Evolutionary conservation across 2,113 vertebrate species (phyloP).

Genomic region (Pleuronectes platessa): DNA sequence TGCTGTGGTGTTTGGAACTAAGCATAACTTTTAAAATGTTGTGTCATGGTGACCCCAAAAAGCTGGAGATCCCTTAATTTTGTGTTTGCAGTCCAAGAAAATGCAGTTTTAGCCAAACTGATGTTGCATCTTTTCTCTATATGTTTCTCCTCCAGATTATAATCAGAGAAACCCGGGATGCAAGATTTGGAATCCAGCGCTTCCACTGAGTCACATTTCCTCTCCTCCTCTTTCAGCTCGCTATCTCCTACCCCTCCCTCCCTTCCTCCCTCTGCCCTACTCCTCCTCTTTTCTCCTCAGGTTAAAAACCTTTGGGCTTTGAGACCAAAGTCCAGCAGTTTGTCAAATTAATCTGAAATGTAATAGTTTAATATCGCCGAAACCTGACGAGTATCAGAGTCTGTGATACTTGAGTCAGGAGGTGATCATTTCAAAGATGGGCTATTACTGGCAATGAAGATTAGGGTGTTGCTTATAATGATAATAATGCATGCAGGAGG

Average conservation of each 20-base stretch:
- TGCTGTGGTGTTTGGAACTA: too few species aligned
- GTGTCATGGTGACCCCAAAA: too few species aligned
- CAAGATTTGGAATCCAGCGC: slow-evolving; percentile 68
- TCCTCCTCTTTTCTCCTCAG: slow-evolving; percentile 29
- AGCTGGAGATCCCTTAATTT: too few species aligned
- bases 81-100: too few species aligned
- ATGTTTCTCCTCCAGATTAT: slow-evolving; percentile 72
- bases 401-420: not conserved
- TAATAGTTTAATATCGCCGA: not conserved
- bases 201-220: slow-evolving; percentile 67
- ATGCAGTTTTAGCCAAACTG: not conserved
- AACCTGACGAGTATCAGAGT: not conserved
- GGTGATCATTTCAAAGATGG: too few species aligned
- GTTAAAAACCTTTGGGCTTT: not conserved
- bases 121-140: not conserved
- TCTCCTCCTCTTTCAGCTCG: slow-evolving; percentile 17
- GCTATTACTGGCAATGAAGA: not conserved
- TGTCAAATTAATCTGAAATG: not conserved
- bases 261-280: not conserved
- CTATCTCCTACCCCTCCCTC: slow-evolving; percentile 1
- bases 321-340: not conserved
- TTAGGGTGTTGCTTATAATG: too few species aligned
- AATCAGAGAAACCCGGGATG: slow-evolving; percentile 72
- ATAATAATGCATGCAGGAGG: too few species aligned
- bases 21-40: too few species aligned